Conservation (phyloP, 2,888 invertebrate species). For the Rugalucina vietnamica region DNA sequence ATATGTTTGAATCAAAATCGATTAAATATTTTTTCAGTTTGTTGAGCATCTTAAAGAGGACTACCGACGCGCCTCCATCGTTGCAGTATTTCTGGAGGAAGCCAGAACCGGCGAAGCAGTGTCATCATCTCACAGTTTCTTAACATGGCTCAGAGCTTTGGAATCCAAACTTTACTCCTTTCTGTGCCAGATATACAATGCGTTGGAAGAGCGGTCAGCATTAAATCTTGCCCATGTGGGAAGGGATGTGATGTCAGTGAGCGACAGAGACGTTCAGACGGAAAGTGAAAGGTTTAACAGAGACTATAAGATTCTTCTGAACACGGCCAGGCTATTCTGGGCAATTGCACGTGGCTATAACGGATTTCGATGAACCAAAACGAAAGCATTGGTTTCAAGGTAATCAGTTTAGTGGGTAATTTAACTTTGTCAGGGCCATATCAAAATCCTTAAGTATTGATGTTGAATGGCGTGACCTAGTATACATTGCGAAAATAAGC, state of each 20-base stretch:
- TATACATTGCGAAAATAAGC: too few relatives aligned
- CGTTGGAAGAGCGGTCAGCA: slow-evolving; percentile 3
- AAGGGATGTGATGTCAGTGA: slow-evolving; percentile 17
- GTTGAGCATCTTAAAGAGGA: slow-evolving; percentile 23
- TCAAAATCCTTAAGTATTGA: too few relatives aligned
- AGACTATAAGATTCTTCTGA: slow-evolving; percentile 35
- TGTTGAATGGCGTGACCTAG: too few relatives aligned
- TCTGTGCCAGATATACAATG: slow-evolving; percentile 38
- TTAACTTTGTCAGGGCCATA: too few relatives aligned
- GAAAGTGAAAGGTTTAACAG: slow-evolving; percentile 24
- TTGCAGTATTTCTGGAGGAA: slow-evolving; percentile 37
- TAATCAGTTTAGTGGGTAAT: too few relatives aligned
- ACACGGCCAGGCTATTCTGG: slow-evolving; percentile 30
- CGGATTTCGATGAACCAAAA: background rate
- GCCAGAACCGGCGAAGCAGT: slow-evolving; percentile 27
- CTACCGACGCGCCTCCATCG: slow-evolving; percentile 33
- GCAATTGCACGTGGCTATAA: background rate
- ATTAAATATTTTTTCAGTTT: slow-evolving; percentile 29
- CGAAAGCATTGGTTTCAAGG: too few relatives aligned
- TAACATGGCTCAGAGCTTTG: background rate
- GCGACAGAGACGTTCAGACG: background rate
- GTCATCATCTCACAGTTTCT: slow-evolving; percentile 12
- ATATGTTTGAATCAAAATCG: too few relatives aligned
- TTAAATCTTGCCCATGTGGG: slow-evolving; percentile 13
- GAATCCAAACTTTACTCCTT: slow-evolving; percentile 46